Base-by-base conservation (phyloP, 2,113 vertebrate genomes). In the Petroica traversi region DNA sequence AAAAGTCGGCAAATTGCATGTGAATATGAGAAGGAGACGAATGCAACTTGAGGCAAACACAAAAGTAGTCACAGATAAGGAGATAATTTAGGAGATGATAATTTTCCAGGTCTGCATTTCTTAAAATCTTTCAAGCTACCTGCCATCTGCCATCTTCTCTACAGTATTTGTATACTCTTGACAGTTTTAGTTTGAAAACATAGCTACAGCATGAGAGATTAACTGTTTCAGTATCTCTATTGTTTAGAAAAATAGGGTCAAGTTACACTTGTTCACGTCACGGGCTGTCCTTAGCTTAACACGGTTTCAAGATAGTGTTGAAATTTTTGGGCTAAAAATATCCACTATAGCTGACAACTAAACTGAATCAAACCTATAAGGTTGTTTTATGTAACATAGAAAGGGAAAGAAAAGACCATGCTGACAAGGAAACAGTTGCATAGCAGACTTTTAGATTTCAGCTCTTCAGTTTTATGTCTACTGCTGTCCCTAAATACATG, bases 271-370 rank as follows among this genome's bases (percentile, higher is more conserved):
- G 74, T 40, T 72, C 25, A 5, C 49, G 52, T 81, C n/a, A 0
- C 43, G 88, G 76, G 12, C 52, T 95, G 86, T 87, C 80, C 83
- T 78, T 84, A 71, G 91, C 38, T 86, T 64, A 91, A 89, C 89
- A 31, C 61, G 89, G n/a, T 78, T 92, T 93, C 76, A 89, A 91
- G 91, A 91, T 57, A 87, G 68, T 22, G 83, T 57, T 84, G 91
- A 95, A 77, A 87, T 68, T 86, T 91, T 71, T 63, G 68, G 43
- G 12, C 94, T 92, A 91, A 95, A 96, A 92, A 95, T 94, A 96
- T 19, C 92, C 75, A 13, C 54, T 45, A 11, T 38, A 61, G 41
- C 80, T 78, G 86, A 87, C 72, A 75, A 78, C 28, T 55, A 87
- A 74, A 74, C 3, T 6, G 55, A 84, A 77, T 71, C 31, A 84